phyloP scores from a whole-genome alignment of 2,113 vertebrate genomes.

The Perognathus longimembris region DNA sequence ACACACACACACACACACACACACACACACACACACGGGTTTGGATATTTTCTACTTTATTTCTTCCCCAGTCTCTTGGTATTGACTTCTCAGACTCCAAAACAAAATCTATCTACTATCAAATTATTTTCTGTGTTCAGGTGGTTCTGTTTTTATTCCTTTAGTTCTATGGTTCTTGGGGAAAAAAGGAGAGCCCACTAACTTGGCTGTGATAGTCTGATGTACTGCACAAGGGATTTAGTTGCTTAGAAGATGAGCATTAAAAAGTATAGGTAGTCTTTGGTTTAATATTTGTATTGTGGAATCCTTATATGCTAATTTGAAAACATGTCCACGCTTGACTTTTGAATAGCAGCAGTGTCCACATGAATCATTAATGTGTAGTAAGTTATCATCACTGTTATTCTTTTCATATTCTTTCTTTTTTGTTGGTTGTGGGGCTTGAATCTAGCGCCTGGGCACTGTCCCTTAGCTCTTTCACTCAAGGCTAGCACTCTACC shows the following conservation, averaged over 20 bases:
- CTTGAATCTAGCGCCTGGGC: too few relatives aligned
- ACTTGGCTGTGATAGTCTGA: too few relatives aligned
- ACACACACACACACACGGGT: too few relatives aligned
- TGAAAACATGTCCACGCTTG: background rate
- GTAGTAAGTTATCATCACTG: background rate
- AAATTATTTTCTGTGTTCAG: background rate
- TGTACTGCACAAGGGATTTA: background rate
- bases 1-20: too few relatives aligned
- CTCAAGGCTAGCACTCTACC: too few relatives aligned
- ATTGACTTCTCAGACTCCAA: background rate
- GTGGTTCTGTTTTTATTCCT: constrained; percentile 4
- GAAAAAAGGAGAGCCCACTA: background rate
- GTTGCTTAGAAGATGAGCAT: background rate
- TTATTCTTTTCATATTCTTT: background rate
- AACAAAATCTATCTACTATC: background rate
- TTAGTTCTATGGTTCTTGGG: background rate
- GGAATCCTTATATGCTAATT: background rate
- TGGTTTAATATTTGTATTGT: constrained; percentile 26
- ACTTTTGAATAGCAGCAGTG: background rate
- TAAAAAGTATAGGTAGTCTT: background rate
- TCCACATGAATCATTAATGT: background rate
- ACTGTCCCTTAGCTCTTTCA: too few relatives aligned
- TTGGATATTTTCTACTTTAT: background rate
- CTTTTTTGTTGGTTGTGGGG: too few relatives aligned
- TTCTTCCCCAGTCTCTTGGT: background rate